Evolutionary conservation across 2,888 invertebrate genomes (phyloP).

Genomic region (Dynastes grantii): DNA sequence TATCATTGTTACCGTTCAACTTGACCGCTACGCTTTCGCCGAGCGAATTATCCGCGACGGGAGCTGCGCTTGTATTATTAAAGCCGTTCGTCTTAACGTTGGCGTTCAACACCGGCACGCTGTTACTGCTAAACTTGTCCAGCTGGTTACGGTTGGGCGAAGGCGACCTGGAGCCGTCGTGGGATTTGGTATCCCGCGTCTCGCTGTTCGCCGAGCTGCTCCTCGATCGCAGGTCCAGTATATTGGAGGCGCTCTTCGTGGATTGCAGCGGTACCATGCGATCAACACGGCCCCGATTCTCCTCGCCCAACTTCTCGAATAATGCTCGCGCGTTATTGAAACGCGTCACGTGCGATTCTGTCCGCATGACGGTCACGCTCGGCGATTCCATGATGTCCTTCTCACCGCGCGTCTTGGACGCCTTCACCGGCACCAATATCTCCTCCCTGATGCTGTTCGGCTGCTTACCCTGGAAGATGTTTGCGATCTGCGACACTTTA

Average conservation of each 20-base stretch:
- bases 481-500: slow-evolving; percentile 93
- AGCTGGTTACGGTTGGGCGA: slow-evolving; percentile 64
- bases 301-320: slow-evolving; percentile 90
- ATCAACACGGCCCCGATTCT: slow-evolving; percentile 72
- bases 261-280: slow-evolving; percentile 66
- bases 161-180: slow-evolving; percentile 69
- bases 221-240: slow-evolving; percentile 75
- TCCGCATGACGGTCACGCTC: slow-evolving; percentile 82
- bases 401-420: slow-evolving; percentile 56
- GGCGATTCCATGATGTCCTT: slow-evolving; percentile 64
- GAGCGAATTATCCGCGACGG: slow-evolving; percentile 46
- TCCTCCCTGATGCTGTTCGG: slow-evolving; percentile 51
- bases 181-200: slow-evolving; percentile 73
- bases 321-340: slow-evolving; percentile 94
- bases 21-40: slow-evolving; percentile 53
- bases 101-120: slow-evolving; percentile 70
- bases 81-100: slow-evolving; percentile 63
- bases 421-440: slow-evolving; percentile 53
- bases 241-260: slow-evolving; percentile 70
- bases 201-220: slow-evolving; percentile 80
- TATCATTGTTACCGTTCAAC: slow-evolving; percentile 56
- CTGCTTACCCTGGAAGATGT: slow-evolving; percentile 80
- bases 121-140: slow-evolving; percentile 69
- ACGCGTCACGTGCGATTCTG: slow-evolving; percentile 91
- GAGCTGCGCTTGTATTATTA: slow-evolving; percentile 42